Conservation (phyloP, 1,140 invertebrate genomes). For the Trissolcus basalis region DNA sequence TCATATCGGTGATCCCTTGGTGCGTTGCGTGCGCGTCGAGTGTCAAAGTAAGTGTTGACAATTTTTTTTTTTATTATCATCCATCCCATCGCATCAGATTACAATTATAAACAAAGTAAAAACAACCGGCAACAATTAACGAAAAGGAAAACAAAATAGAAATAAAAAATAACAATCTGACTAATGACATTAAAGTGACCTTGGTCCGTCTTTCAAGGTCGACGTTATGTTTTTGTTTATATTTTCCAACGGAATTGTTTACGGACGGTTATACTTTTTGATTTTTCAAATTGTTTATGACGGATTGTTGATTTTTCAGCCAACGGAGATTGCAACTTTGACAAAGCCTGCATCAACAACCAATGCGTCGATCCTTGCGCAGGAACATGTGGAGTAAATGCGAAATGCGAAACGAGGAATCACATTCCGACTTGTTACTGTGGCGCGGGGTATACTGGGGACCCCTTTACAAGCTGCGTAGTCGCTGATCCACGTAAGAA, state of each 20-base stretch:
- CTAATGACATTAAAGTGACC: too few relatives aligned
- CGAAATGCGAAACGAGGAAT: constrained; percentile 79
- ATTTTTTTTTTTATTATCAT: not conserved
- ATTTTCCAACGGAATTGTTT: too few relatives aligned
- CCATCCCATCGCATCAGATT: too few relatives aligned
- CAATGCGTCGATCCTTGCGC: constrained; percentile 78
- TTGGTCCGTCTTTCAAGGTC: too few relatives aligned
- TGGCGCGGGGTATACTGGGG: constrained; percentile 80
- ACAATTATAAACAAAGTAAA: too few relatives aligned
- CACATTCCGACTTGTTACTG: constrained; percentile 82
- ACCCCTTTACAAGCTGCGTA: constrained; percentile 78
- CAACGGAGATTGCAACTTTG: constrained; percentile 73
- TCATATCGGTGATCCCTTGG: constrained; percentile 79
- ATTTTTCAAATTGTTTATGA: not conserved
- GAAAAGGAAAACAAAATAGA: too few relatives aligned
- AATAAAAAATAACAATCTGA: too few relatives aligned
- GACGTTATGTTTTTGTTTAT: too few relatives aligned
- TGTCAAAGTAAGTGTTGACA: constrained; percentile 75
- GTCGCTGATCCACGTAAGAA: constrained; percentile 75
- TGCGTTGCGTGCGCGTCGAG: constrained; percentile 76
- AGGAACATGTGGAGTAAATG: constrained; percentile 79
- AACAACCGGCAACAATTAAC: not conserved
- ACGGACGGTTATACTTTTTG: not conserved
- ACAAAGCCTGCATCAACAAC: constrained; percentile 77
- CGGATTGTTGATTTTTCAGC: constrained; percentile 60